These are phyloP conservation scores for Lasaia peninsularis DNA, from an alignment of 1,140 invertebrate genomes.

Conservation along the genomic window DNA sequence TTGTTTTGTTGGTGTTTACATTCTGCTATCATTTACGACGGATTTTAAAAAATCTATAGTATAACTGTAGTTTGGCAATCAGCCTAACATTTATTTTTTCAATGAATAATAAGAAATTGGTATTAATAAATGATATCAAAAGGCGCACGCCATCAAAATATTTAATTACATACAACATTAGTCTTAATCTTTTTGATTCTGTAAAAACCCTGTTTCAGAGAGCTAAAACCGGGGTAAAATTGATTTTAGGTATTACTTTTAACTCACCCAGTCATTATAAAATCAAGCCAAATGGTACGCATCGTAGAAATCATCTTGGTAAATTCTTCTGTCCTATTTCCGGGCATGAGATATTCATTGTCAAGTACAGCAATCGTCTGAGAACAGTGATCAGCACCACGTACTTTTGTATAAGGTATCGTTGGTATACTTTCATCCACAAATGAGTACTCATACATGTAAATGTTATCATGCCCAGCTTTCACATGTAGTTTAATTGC, in stretches of 20 bases:
- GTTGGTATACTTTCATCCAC: slow-evolving; percentile 20
- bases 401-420: slow-evolving; percentile 27
- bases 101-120: no score
- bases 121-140: no score
- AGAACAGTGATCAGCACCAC: slow-evolving; percentile 38
- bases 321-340: slow-evolving; percentile 24
- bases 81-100: no score
- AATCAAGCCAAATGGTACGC: slow-evolving; percentile 39
- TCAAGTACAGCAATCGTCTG: slow-evolving; percentile 35
- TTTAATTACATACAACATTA: no score
- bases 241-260: background rate
- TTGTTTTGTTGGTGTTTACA: no score
- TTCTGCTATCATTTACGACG: no score
- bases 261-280: slow-evolving; percentile 43
- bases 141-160: no score
- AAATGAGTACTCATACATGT: slow-evolving; percentile 49
- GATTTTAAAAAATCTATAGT: no score
- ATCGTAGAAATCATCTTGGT: slow-evolving; percentile 26
- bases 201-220: background rate
- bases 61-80: no score
- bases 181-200: no score
- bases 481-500: slow-evolving; percentile 36
- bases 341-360: slow-evolving; percentile 18
- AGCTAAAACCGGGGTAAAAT: background rate
- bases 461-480: slow-evolving; percentile 41